Evolutionary conservation across 2,888 invertebrate species (phyloP), one percentile per base, ranked within the genome.

Genomic region (Synanthedon myopaeformis): DNA sequence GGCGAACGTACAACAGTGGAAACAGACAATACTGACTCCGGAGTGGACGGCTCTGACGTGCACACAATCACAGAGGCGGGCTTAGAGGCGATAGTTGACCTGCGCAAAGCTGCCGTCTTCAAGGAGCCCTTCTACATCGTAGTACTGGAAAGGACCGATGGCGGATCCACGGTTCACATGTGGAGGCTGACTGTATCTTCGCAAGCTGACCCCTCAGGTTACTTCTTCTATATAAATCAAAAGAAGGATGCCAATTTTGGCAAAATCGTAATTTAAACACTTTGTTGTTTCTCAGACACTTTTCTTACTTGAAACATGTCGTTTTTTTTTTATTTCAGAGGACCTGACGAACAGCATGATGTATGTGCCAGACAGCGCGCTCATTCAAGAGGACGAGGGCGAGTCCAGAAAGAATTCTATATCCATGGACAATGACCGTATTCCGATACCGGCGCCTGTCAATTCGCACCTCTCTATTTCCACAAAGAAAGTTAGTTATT

Each of bases 81-180:
- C 3, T 85, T 94, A 54, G 94, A 93, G 66, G 96, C 96, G 0
- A 95, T 96, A 87, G 96, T 97, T 0, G 97, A 97, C 76, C 82
- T 97, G 42, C 93, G 96, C 57, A 93, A 95, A 64, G 91, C 94
- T 8, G 90, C 94, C 0, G 92, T 94, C 42, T 98, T 98, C 74
- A 95, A 96, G 71, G 97, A 98, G 67, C 96, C 96, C 0, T 99
- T 98, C 82, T 98, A 95, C 74, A 94, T 99, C 54, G 97, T 98
- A 0, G 93, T 98, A 49, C 81, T 98, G 35, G 97, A 98, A 78
- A 92, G 96, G 68, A 94, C 95, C 0, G 90, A 91, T 52, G 92
- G 92, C 12, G 94, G 94, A 1, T 94, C 94, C 45, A 94, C 94
- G 0, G 92, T 99, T 12, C 97, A 98, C 72, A 98, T 98, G 96